Percentiles rank a stretch among this genome's conserved stretches.
Conservation (phyloP, 2,113 vertebrate species). For the Synodontis membranacea region DNA sequence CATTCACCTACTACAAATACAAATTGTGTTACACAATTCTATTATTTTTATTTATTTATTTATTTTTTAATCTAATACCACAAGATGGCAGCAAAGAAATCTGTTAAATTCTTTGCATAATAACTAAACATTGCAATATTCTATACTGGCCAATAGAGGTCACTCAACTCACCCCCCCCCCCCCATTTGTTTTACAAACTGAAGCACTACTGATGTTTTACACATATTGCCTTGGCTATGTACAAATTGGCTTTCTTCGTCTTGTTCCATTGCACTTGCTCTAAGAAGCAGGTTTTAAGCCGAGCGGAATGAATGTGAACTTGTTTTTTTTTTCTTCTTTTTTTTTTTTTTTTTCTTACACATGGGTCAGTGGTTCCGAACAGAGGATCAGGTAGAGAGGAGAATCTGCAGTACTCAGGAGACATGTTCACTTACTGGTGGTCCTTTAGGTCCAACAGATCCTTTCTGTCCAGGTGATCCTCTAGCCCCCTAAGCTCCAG, state of each 20-base stretch:
- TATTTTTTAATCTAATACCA: neutral
- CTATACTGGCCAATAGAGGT: conserved; percentile 31
- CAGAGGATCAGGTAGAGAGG: conserved; percentile 6
- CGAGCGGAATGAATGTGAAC: neutral
- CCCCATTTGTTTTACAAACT: neutral
- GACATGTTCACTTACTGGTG: conserved; percentile 52
- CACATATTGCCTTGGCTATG: neutral
- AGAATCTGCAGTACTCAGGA: neutral
- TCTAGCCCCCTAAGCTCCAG: conserved; percentile 52
- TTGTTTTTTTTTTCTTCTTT: neutral
- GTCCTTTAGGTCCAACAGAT: conserved; percentile 53
- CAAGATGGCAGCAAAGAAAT: conserved; percentile 42
- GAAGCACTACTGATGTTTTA: neutral
- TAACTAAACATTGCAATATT: conserved; percentile 7
- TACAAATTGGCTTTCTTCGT: neutral
- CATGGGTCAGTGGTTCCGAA: conserved; percentile 14
- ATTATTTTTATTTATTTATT: neutral
- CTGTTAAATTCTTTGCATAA: neutral
- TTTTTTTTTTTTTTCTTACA: conserved; percentile 1
- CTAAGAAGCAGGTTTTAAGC: conserved; percentile 2
- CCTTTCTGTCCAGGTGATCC: conserved; percentile 58
- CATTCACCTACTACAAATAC: neutral
- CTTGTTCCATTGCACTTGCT: neutral
- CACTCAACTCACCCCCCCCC: conserved; percentile 5
- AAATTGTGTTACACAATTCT: neutral